Evolutionary conservation across 2,797 vertebrate genomes (phyloP).

Genomic region (Sebastes flavidus): DNA sequence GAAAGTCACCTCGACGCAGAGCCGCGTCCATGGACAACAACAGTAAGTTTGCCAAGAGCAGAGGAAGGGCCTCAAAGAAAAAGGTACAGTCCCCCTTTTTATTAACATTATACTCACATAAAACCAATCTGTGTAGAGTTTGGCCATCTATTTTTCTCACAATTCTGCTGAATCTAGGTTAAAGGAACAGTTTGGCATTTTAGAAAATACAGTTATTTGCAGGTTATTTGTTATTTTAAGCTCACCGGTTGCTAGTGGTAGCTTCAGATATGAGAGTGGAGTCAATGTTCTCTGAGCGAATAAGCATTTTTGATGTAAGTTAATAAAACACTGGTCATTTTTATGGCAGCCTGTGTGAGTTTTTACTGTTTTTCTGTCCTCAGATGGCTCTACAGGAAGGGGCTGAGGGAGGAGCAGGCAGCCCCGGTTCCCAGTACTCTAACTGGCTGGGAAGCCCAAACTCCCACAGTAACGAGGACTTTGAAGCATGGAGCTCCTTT

Average conservation of each 20-base stretch:
- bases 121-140: too few species aligned
- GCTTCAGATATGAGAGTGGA: too few species aligned
- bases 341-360: not conserved
- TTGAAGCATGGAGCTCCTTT: conserved; percentile 95
- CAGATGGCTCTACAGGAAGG: conserved; percentile 86
- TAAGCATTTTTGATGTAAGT: not conserved
- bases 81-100: conserved; percentile 79
- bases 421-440: conserved; percentile 91
- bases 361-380: conserved; percentile 24
- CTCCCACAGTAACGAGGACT: conserved; percentile 96
- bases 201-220: not conserved
- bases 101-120: not conserved
- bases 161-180: not conserved
- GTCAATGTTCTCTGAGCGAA: too few species aligned
- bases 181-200: not conserved
- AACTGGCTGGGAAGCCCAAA: conserved; percentile 98
- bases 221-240: too few species aligned
- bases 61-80: conserved; percentile 96
- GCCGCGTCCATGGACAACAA: conserved; percentile 98
- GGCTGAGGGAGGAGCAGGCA: conserved; percentile 87
- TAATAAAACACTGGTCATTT: not conserved
- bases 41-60: conserved; percentile 95
- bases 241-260: too few species aligned
- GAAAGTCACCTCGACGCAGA: conserved; percentile 94
- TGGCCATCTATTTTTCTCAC: not conserved